These are phyloP conservation scores for Choloepus didactylus DNA, from an alignment of 2,797 vertebrate genomes.

Conservation along the genomic window DNA sequence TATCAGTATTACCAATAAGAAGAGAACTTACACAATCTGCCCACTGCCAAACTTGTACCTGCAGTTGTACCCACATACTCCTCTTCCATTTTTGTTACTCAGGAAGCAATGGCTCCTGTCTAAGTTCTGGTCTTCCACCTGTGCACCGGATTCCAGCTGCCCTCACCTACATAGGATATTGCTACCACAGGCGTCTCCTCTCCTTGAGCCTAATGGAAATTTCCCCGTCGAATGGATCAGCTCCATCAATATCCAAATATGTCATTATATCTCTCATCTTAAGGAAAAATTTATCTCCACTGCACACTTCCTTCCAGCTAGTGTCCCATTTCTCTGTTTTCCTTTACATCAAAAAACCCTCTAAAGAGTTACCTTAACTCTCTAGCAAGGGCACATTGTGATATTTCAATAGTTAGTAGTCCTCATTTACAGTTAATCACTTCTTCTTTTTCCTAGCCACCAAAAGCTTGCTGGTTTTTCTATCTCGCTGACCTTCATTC, in stretches of 20 bases:
- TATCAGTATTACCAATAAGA: neutral
- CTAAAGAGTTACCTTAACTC: neutral
- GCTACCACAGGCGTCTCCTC: neutral
- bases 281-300: neutral
- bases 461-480: neutral
- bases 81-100: too few relatives aligned
- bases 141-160: neutral
- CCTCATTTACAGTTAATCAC: neutral
- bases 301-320: neutral
- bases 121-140: neutral
- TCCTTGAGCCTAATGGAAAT: neutral
- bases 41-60: neutral
- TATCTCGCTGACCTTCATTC: neutral
- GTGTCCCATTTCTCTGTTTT: neutral
- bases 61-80: fast-evolving
- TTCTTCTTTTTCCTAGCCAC: neutral
- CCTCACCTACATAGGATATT: too few relatives aligned
- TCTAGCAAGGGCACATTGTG: neutral
- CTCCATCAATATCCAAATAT: neutral
- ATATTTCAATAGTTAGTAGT: neutral
- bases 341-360: neutral
- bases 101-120: neutral
- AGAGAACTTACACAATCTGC: neutral
- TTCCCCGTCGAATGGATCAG: neutral
- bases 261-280: neutral